Evolutionary conservation across 2,888 invertebrate species (phyloP).

Genomic region (Lasius fuliginosus): DNA sequence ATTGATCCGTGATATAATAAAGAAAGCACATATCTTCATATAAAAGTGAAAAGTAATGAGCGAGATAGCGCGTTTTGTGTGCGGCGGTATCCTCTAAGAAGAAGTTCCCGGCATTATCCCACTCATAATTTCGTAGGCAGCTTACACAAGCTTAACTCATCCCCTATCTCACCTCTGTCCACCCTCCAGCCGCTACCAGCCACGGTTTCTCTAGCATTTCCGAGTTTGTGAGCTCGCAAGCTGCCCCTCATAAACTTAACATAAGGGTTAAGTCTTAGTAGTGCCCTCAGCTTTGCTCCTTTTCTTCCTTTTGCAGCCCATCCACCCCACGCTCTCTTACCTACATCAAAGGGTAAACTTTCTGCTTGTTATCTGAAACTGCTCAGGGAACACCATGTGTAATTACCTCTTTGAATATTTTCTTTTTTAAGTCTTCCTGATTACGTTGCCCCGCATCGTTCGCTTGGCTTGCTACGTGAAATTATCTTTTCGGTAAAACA

Average conservation of each 20-base stretch:
- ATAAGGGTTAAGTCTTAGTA: conserved; percentile 78
- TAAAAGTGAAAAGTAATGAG: conserved; percentile 52
- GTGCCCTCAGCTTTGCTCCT: conserved; percentile 56
- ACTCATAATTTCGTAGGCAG: conserved; percentile 81
- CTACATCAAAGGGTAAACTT: conserved; percentile 67
- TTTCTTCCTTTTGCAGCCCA: conserved; percentile 63
- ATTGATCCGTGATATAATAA: background rate
- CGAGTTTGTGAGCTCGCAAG: conserved; percentile 58
- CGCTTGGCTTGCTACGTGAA: conserved; percentile 3
- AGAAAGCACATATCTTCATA: background rate
- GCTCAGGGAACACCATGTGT: conserved; percentile 53
- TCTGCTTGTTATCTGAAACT: conserved; percentile 62
- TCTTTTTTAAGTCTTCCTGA: conserved; percentile 34
- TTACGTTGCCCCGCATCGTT: conserved; percentile 36
- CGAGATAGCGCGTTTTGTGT: conserved; percentile 72
- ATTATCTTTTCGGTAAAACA: conserved; percentile 26
- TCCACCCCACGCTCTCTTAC: conserved; percentile 44
- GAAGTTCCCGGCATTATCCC: conserved; percentile 78
- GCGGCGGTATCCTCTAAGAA: conserved; percentile 67
- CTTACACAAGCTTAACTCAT: conserved; percentile 80
- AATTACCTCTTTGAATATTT: conserved; percentile 59
- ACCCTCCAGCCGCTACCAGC: conserved; percentile 48
- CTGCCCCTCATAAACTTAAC: conserved; percentile 78
- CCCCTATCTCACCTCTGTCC: conserved; percentile 63
- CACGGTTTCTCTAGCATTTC: conserved; percentile 60